Conservation (phyloP, 2,113 vertebrate species). For the Ctenomys sociabilis region DNA sequence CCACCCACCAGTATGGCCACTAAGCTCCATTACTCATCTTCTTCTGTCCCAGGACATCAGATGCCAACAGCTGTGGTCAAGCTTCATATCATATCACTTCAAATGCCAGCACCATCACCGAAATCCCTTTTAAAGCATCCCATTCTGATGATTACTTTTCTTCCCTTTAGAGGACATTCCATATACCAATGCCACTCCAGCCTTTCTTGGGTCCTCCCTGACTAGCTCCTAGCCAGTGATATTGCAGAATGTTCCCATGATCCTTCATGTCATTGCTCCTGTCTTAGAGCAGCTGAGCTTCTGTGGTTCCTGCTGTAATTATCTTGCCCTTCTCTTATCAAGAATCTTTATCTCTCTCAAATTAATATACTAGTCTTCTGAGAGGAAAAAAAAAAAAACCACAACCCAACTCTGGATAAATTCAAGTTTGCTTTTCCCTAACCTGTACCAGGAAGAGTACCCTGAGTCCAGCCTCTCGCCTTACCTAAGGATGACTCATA, state of each 20-base stretch:
- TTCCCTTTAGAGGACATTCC: background rate
- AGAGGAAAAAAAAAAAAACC: background rate
- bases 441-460: background rate
- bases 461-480: background rate
- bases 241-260: background rate
- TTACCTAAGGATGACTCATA: background rate
- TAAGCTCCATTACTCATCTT: background rate
- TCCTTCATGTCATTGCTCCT: background rate
- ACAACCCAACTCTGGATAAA: background rate
- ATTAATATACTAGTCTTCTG: background rate
- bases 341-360: background rate
- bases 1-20: background rate
- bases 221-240: background rate
- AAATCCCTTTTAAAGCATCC: background rate
- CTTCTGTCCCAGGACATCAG: background rate
- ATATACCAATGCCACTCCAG: background rate
- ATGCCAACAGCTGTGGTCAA: background rate
- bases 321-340: background rate
- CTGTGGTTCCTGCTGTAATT: background rate
- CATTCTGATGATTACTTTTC: background rate
- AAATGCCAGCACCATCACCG: background rate
- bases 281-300: background rate
- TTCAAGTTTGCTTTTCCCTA: background rate
- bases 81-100: fast-evolving
- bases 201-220: background rate